phyloP scores from a whole-genome alignment of 2,888 invertebrate genomes.

The Caradrina kadenii region DNA sequence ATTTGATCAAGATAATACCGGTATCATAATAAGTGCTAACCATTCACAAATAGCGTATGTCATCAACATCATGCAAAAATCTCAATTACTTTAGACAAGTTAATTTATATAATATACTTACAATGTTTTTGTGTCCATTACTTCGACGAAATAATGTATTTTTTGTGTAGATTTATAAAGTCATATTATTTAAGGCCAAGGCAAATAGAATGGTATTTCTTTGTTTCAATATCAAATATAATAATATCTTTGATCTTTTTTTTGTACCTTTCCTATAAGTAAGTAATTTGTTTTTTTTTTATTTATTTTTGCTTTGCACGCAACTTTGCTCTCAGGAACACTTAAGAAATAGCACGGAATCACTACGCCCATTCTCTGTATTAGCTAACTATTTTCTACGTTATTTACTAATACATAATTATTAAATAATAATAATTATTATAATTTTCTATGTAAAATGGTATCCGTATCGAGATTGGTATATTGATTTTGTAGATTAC shows the following conservation, averaged over 20 bases:
- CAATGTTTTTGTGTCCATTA: constrained; percentile 39
- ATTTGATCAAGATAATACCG: constrained; percentile 29
- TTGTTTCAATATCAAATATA: constrained; percentile 37
- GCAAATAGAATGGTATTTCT: constrained; percentile 49
- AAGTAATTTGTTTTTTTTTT: background rate
- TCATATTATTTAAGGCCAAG: constrained; percentile 50
- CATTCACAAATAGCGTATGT: constrained; percentile 18
- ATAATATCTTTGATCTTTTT: background rate
- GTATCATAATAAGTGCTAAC: constrained; percentile 19
- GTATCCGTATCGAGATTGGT: too few species aligned
- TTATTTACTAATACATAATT: too few species aligned
- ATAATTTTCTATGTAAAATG: too few species aligned
- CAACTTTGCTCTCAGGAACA: too few species aligned
- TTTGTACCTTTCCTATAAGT: background rate
- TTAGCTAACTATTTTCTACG: too few species aligned
- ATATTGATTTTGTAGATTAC: too few species aligned
- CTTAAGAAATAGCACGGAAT: too few species aligned
- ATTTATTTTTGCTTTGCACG: too few species aligned
- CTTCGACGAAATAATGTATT: constrained; percentile 41
- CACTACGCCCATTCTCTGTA: too few species aligned
- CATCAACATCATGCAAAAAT: constrained; percentile 37
- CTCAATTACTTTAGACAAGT: constrained; percentile 48
- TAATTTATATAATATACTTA: constrained; percentile 38
- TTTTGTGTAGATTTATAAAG: constrained; percentile 45
- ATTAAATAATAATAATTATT: too few species aligned